These are phyloP conservation scores for Drosophila nannoptera DNA, from an alignment of 1,140 invertebrate species.

Conservation along the genomic window DNA sequence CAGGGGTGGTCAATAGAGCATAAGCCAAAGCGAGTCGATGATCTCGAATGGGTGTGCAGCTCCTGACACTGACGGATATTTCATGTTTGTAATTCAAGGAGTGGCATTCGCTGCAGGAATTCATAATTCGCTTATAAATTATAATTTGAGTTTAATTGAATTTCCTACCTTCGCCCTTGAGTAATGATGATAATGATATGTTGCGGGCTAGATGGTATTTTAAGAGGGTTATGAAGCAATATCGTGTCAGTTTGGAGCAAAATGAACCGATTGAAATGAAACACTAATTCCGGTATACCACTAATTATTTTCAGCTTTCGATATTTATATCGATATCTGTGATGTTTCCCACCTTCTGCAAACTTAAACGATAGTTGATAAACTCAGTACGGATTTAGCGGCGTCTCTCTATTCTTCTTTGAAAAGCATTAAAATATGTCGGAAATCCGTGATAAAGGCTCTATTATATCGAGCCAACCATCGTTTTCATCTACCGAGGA, in stretches of 20 bases:
- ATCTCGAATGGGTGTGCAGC: constrained; percentile 42
- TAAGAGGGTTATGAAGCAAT: constrained; percentile 14
- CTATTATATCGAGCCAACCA: no score
- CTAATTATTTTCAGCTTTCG: no score
- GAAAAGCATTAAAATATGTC: no score
- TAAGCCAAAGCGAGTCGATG: constrained; percentile 12
- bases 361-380: no score
- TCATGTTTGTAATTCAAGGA: constrained; percentile 32
- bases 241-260: neutral
- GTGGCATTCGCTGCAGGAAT: constrained; percentile 47
- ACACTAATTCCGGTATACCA: no score
- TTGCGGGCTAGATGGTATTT: constrained; percentile 15
- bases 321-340: no score
- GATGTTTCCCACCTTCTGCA: no score
- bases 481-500: no score
- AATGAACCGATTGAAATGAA: no score
- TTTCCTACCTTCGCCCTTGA: constrained; percentile 21
- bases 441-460: no score
- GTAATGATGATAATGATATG: constrained; percentile 32
- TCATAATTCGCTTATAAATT: constrained; percentile 38
- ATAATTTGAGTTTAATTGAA: constrained; percentile 44
- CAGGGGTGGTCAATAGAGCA: constrained; percentile 44
- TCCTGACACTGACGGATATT: constrained; percentile 29
- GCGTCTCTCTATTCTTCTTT: no score
- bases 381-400: no score